phyloP scores from a whole-genome alignment of 1,140 invertebrate species.

The Mercenaria mercenaria region DNA sequence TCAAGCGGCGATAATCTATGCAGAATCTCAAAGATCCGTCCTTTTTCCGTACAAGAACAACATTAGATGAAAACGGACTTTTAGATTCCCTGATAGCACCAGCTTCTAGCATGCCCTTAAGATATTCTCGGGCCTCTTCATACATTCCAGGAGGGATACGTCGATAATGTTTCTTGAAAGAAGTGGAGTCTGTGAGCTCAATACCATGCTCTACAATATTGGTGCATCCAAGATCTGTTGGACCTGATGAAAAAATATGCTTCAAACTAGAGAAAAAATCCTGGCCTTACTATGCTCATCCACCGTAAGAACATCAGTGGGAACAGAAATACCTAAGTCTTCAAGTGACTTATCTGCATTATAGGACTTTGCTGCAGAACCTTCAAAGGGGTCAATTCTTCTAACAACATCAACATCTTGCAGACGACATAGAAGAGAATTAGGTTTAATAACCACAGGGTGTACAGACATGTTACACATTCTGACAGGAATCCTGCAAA shows the following conservation, averaged over 20 bases:
- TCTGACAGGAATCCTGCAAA: neutral
- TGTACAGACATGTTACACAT: neutral
- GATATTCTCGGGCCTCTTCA: too few species aligned
- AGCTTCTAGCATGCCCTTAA: too few species aligned
- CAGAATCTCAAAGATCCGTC: too few species aligned
- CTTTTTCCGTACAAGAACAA: neutral
- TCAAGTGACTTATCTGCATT: neutral
- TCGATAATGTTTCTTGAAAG: too few species aligned
- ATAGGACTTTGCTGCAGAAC: neutral
- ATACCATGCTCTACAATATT: too few species aligned
- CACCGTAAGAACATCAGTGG: neutral
- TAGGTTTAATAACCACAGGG: slow-evolving; percentile 2
- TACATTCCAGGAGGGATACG: too few species aligned
- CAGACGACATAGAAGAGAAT: neutral
- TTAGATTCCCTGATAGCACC: too few species aligned
- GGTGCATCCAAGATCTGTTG: neutral
- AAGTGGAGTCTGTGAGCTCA: too few species aligned
- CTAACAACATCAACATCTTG: neutral
- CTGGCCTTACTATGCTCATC: neutral
- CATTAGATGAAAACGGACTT: too few species aligned
- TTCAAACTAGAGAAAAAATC: neutral
- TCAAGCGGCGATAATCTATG: neutral
- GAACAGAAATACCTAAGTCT: slow-evolving; percentile 21
- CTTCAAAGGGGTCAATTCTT: neutral
- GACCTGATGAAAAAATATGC: neutral